These are phyloP conservation scores for Bombus cullumanus DNA, from an alignment of 1,140 invertebrate genomes.

Conservation along the genomic window DNA sequence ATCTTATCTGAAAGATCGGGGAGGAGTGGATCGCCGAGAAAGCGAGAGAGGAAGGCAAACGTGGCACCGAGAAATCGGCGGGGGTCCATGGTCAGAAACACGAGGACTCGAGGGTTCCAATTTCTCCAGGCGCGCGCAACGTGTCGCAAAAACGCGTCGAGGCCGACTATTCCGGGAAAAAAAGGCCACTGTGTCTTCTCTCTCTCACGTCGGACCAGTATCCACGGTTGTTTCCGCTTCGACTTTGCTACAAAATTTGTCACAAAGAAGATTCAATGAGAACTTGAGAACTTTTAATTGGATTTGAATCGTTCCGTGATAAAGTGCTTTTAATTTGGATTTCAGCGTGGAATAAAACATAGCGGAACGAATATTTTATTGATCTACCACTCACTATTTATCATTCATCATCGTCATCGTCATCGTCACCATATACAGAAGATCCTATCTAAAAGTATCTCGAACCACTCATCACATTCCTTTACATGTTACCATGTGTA, in stretches of 20 bases:
- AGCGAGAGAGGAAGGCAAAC: not conserved
- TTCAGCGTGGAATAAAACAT: no score
- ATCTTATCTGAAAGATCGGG: slow-evolving; percentile 36
- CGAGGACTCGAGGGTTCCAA: slow-evolving; percentile 46
- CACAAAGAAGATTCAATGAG: not conserved
- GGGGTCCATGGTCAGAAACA: slow-evolving; percentile 43
- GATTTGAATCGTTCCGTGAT: not conserved
- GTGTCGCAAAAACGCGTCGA: slow-evolving; percentile 41
- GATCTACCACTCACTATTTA: no score
- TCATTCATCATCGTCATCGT: no score
- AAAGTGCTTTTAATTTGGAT: no score
- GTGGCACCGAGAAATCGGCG: slow-evolving; percentile 25
- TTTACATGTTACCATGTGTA: no score
- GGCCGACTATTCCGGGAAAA: slow-evolving; percentile 41
- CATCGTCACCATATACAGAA: no score
- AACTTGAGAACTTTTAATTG: not conserved
- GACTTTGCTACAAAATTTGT: not conserved
- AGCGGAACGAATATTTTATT: no score
- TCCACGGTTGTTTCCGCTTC: slow-evolving; percentile 14
- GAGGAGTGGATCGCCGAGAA: not conserved
- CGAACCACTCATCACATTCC: no score
- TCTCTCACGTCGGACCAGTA: not conserved
- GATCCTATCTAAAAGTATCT: no score
- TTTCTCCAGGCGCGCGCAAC: slow-evolving; percentile 46
- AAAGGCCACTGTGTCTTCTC: slow-evolving; percentile 39